Evolutionary conservation across 2,888 invertebrate species (phyloP).

Genomic region (Hirtodrosophila histrioides): DNA sequence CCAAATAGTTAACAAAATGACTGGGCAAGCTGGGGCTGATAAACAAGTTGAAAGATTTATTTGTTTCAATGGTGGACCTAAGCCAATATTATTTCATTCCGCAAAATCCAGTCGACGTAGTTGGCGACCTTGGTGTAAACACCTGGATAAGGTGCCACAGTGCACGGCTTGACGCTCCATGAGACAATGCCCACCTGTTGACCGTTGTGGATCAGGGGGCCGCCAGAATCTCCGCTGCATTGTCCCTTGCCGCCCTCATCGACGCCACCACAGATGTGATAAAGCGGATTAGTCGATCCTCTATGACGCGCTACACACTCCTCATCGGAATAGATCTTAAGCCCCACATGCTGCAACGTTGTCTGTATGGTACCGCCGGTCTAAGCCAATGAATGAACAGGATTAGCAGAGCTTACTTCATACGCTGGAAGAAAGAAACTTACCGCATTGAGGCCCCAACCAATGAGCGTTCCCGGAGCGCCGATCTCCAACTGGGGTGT

Average conservation of each 20-base stretch:
- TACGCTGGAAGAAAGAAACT: slow-evolving; percentile 2
- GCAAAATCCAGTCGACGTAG: slow-evolving; percentile 80
- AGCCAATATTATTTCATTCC: slow-evolving; percentile 61
- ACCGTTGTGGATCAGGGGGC: slow-evolving; percentile 77
- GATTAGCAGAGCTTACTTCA: not conserved
- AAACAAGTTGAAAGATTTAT: not conserved
- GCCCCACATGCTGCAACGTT: slow-evolving; percentile 81
- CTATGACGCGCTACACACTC: slow-evolving; percentile 80
- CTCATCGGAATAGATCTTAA: slow-evolving; percentile 82
- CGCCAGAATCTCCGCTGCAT: slow-evolving; percentile 83
- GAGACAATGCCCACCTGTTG: slow-evolving; percentile 84
- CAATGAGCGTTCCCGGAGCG: slow-evolving; percentile 68
- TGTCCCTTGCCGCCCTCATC: slow-evolving; percentile 80
- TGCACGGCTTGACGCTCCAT: slow-evolving; percentile 85
- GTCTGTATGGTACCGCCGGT: slow-evolving; percentile 77
- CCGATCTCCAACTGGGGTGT: slow-evolving; percentile 67
- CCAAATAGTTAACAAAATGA: not conserved
- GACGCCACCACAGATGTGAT: slow-evolving; percentile 84
- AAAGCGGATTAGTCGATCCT: slow-evolving; percentile 58
- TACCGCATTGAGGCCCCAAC: slow-evolving; percentile 82
- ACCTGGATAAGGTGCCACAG: slow-evolving; percentile 83
- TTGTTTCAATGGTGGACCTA: slow-evolving; percentile 19
- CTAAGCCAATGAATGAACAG: slow-evolving; percentile 53
- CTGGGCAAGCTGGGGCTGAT: not conserved
- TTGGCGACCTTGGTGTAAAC: slow-evolving; percentile 84